phyloP scores from a whole-genome alignment of 2,113 vertebrate genomes.

The Gnathonemus longibarbis region DNA sequence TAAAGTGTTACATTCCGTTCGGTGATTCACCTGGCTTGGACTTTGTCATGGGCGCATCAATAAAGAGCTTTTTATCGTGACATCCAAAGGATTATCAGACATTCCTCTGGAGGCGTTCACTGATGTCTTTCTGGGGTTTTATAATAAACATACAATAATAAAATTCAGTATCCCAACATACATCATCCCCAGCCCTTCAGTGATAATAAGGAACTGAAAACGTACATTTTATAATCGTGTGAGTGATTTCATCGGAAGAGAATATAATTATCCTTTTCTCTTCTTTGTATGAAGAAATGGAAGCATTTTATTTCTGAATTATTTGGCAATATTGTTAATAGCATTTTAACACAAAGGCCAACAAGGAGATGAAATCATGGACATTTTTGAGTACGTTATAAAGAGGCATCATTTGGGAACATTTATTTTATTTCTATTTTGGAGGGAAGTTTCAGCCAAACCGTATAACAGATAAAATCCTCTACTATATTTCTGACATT shows the following conservation, averaged over 20 bases:
- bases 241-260: background rate
- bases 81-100: background rate
- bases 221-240: background rate
- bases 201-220: background rate
- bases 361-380: background rate
- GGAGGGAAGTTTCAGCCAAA: background rate
- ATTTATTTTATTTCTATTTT: background rate
- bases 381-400: background rate
- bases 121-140: background rate
- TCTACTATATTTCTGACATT: background rate
- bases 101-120: background rate
- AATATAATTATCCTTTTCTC: background rate
- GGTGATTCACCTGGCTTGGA: background rate
- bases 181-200: background rate
- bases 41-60: background rate
- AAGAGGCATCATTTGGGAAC: background rate
- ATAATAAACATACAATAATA: background rate
- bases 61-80: background rate
- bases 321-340: background rate
- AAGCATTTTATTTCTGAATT: background rate
- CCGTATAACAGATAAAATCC: background rate
- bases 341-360: background rate
- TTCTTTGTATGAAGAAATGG: background rate
- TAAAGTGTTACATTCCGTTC: background rate
- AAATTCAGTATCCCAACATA: background rate